phyloP scores from a whole-genome alignment of 2,113 vertebrate genomes.

The Hemicordylus capensis region DNA sequence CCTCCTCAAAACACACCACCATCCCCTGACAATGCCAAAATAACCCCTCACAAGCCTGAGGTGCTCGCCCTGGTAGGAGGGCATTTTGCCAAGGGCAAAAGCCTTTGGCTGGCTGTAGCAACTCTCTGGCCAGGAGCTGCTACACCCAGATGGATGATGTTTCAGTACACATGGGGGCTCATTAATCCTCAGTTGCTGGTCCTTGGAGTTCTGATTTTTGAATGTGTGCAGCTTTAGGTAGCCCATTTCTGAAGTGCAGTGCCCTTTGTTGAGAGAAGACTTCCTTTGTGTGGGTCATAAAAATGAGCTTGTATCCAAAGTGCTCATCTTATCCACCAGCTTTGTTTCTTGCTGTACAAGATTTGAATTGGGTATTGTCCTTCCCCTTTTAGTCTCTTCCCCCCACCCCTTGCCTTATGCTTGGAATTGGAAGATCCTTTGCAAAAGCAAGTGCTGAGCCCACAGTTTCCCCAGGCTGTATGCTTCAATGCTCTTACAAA shows the following conservation, averaged over 20 bases:
- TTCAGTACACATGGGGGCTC: neutral
- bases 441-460: constrained; percentile 10
- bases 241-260: neutral
- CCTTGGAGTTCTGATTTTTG: neutral
- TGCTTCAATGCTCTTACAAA: constrained; percentile 3
- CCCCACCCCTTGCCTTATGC: neutral
- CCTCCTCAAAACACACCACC: too few relatives aligned
- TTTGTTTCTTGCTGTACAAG: neutral
- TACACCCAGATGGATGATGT: neutral
- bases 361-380: neutral
- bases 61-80: too few relatives aligned
- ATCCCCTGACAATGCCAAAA: too few relatives aligned
- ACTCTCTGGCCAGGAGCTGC: too few relatives aligned
- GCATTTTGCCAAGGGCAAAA: too few relatives aligned
- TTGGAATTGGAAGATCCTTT: constrained; percentile 1
- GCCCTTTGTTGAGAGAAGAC: neutral
- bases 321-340: neutral
- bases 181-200: neutral
- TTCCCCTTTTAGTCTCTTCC: neutral
- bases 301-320: neutral
- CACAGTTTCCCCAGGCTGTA: neutral
- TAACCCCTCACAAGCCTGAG: too few relatives aligned
- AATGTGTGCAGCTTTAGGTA: too few relatives aligned
- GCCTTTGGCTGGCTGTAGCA: neutral
- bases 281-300: neutral